Conservation (phyloP, 2,888 invertebrate species). For the Julus scanicus region DNA sequence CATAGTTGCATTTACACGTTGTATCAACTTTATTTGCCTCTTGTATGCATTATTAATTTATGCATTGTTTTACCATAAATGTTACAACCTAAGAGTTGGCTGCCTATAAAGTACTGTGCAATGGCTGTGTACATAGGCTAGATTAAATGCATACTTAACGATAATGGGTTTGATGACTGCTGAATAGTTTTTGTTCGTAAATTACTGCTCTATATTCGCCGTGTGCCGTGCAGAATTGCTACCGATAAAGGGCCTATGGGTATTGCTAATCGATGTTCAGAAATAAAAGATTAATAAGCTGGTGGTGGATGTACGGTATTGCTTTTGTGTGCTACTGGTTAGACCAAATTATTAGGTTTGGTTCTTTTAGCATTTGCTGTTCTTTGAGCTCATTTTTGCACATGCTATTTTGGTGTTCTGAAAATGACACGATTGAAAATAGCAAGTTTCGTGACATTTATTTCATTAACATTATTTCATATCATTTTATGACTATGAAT, state of each 20-base stretch:
- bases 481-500: too few relatives aligned
- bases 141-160: slow-evolving; percentile 10
- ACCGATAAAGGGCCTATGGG: neutral
- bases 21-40: neutral
- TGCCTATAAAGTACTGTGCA: neutral
- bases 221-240: neutral
- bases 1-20: neutral
- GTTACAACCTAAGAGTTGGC: neutral
- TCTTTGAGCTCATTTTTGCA: too few relatives aligned
- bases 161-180: neutral
- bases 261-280: neutral
- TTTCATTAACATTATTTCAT: too few relatives aligned
- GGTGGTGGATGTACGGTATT: slow-evolving; percentile 5
- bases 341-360: neutral
- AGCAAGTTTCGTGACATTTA: too few relatives aligned
- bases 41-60: neutral
- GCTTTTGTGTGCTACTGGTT: neutral
- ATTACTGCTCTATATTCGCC: neutral
- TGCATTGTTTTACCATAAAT: neutral
- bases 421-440: too few relatives aligned
- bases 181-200: neutral
- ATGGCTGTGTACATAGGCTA: neutral
- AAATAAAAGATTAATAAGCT: neutral
- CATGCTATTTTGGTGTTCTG: too few relatives aligned
- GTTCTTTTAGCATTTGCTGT: too few relatives aligned